phyloP scores from a whole-genome alignment of 1,140 invertebrate genomes.

The Conus ventricosus region DNA sequence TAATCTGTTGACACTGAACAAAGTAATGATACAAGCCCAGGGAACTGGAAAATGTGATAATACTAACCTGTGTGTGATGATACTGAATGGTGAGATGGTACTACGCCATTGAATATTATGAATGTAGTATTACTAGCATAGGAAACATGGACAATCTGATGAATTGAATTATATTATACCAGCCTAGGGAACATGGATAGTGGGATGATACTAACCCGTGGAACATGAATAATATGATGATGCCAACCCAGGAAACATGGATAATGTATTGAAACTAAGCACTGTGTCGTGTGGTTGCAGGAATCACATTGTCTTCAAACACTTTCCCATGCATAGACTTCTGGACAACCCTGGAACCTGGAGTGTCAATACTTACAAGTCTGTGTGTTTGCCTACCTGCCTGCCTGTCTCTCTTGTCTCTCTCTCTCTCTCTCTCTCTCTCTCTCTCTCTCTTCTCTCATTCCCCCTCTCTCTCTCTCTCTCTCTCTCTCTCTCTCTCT shows the following conservation, averaged over 20 bases:
- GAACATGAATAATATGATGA: background rate
- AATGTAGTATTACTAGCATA: no score
- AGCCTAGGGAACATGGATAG: background rate
- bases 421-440: background rate
- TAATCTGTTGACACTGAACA: no score
- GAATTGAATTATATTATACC: no score
- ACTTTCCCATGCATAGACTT: conserved; percentile 67
- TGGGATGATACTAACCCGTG: background rate
- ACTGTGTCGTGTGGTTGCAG: conserved; percentile 47
- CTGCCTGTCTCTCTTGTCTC: background rate
- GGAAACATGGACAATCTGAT: no score
- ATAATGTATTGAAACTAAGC: no score
- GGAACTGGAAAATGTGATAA: no score
- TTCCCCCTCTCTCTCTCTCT: conserved; percentile 13
- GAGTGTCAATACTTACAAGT: conserved; percentile 70
- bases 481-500: background rate
- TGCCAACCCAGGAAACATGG: background rate
- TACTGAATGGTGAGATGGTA: no score
- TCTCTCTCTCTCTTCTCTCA: background rate
- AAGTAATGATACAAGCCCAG: no score
- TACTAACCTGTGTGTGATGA: no score
- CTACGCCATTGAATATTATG: no score
- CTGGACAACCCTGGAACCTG: conserved; percentile 69
- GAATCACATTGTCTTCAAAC: conserved; percentile 64
- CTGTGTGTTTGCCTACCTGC: conserved; percentile 33